Evolutionary conservation across 2,797 vertebrate species (phyloP).

Genomic region (Pithecia hirsuta): DNA sequence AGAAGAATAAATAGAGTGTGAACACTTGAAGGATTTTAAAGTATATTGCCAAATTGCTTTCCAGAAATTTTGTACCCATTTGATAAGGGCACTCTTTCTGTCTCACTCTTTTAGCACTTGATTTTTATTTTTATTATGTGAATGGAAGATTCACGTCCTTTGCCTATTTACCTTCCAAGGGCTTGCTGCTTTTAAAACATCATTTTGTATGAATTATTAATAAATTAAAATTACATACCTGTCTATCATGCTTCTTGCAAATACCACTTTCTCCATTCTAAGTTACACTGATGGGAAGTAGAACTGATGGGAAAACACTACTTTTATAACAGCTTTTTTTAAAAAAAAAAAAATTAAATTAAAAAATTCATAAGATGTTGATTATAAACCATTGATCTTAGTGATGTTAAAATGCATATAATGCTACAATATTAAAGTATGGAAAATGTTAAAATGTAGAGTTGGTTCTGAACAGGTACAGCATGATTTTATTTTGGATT

Average conservation of each 20-base stretch:
- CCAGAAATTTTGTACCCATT: slow-evolving; percentile 1
- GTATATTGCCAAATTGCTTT: neutral
- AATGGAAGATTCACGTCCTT: neutral
- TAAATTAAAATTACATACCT: slow-evolving; percentile 45
- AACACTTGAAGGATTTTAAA: neutral
- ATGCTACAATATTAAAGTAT: slow-evolving; percentile 40
- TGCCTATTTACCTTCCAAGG: neutral
- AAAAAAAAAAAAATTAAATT: neutral
- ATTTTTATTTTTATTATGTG: neutral
- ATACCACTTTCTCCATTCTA: slow-evolving; percentile 24
- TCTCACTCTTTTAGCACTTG: neutral
- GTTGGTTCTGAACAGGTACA: neutral
- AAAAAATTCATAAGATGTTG: slow-evolving; percentile 31
- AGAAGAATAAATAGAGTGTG: neutral
- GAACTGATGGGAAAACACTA: slow-evolving; percentile 15
- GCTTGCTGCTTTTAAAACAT: neutral
- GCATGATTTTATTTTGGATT: neutral
- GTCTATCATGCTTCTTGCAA: slow-evolving; percentile 48
- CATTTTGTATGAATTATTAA: slow-evolving; percentile 17
- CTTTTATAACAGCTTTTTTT: slow-evolving; percentile 52
- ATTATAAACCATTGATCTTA: slow-evolving; percentile 51
- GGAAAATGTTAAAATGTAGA: neutral
- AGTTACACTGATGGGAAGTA: slow-evolving; percentile 28
- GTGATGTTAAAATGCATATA: slow-evolving; percentile 6
- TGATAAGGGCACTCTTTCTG: neutral